Evolutionary conservation across 2,797 vertebrate genomes (phyloP), one percentile per base, ranked within the genome.

Genomic region (Pangasius krempfi): DNA sequence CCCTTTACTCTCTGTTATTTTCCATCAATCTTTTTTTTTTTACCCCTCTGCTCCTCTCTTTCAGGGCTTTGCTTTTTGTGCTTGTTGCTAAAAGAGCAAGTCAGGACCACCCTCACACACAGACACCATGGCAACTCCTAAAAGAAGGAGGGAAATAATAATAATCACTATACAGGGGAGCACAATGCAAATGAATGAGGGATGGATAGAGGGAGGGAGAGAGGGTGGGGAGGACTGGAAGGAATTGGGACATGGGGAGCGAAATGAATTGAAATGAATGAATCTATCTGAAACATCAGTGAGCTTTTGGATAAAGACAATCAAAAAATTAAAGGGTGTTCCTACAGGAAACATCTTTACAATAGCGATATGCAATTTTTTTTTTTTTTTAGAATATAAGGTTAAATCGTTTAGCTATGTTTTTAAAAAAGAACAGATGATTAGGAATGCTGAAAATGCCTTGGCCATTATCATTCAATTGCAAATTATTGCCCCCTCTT

Each of bases 1-100:
- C 73, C 83, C 81, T 89, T 85, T 89, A 82, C 84, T 85, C 37
- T 56, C 52, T 72, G 85, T 84, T 86, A 84, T 82, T 84, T 72
- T 86, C 86, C 83, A 84, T 84, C 89, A 70, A 66, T 89, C 82
- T 87, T 87, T 68, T 72, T 68, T 72, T 40, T 44, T 44, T 44
- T 85, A 78, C 50, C 37, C 87, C 78, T 73, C 80, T 80, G 2
- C 58, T 84, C 85, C 85, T 86, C 91, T 87, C 89, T 91, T 91
- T 92, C 90, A 89, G 85, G 66, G 87, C 60, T 88, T 91, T 89
- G 92, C 90, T 91, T 93, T 93, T 92, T 92, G 91, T 92, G 73
- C 86, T 81, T 54, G 50, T 90, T 88, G 88, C 89, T 92, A 90
- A 94, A 94, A 93, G 90, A 92, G 90, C 91, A 92, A 94, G 91